Conservation (phyloP, 1,140 invertebrate species). For the Cryptotermes secundus region DNA sequence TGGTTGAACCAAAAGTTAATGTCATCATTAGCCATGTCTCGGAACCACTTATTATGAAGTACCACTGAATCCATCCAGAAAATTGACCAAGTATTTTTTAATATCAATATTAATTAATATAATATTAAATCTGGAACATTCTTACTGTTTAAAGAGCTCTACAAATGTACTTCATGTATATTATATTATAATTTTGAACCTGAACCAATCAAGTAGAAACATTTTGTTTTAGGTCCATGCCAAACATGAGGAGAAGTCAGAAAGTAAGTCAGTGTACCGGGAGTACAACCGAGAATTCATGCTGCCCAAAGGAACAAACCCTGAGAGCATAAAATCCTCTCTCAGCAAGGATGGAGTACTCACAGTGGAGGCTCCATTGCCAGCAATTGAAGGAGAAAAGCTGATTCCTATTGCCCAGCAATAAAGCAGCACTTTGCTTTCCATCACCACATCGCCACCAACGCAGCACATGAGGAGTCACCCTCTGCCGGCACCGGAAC, state of each 20-base stretch:
- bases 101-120: no score
- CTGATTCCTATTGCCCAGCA: conserved; percentile 78
- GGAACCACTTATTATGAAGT: no score
- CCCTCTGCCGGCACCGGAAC: background rate
- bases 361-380: conserved; percentile 90
- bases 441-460: background rate
- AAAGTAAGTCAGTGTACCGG: conserved; percentile 90
- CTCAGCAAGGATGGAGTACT: conserved; percentile 90
- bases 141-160: no score
- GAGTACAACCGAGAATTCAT: conserved; percentile 96
- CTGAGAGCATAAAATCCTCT: conserved; percentile 86
- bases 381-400: conserved; percentile 73
- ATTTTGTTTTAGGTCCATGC: conserved; percentile 77
- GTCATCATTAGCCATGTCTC: no score
- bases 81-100: no score
- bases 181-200: no score
- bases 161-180: no score
- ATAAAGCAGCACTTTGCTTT: conserved; percentile 48
- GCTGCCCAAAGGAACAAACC: conserved; percentile 89
- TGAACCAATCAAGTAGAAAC: no score
- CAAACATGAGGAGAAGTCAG: conserved; percentile 93
- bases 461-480: background rate
- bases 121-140: no score
- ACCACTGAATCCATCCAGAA: no score
- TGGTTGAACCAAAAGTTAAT: no score